phyloP scores from a whole-genome alignment of 2,888 invertebrate genomes.

The Micoletzkya japonica region DNA sequence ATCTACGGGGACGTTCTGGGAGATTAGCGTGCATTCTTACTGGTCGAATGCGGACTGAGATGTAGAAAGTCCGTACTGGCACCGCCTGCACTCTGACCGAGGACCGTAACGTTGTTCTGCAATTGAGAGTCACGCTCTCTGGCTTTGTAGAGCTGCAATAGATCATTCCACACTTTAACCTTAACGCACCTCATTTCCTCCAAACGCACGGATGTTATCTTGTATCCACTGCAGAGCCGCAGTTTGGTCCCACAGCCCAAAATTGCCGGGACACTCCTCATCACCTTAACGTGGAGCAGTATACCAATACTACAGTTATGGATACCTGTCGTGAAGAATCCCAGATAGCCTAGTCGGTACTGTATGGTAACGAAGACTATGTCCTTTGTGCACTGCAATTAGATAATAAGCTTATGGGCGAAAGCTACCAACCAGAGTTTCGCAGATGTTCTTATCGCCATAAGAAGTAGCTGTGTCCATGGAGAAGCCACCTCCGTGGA shows the following conservation, averaged over 20 bases:
- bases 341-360: slow-evolving; percentile 44
- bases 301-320: background rate
- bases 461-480: slow-evolving; percentile 42
- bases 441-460: slow-evolving; percentile 42
- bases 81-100: slow-evolving; percentile 24
- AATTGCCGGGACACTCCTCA: slow-evolving; percentile 40
- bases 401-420: background rate
- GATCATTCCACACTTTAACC: background rate
- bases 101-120: slow-evolving; percentile 23
- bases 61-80: slow-evolving; percentile 16
- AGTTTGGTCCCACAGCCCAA: slow-evolving; percentile 45
- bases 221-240: slow-evolving; percentile 42
- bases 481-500: slow-evolving; percentile 46
- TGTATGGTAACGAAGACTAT: slow-evolving; percentile 49
- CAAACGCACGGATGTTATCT: slow-evolving; percentile 19
- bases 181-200: slow-evolving; percentile 14
- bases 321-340: slow-evolving; percentile 43
- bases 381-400: slow-evolving; percentile 35
- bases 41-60: slow-evolving; percentile 19
- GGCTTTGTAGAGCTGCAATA: background rate
- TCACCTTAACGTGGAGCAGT: slow-evolving; percentile 25
- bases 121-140: background rate
- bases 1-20: background rate
- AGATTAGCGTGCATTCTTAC: background rate
- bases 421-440: slow-evolving; percentile 32